phyloP scores from a whole-genome alignment of 2,113 vertebrate genomes.

The Spheniscus mendiculus region DNA sequence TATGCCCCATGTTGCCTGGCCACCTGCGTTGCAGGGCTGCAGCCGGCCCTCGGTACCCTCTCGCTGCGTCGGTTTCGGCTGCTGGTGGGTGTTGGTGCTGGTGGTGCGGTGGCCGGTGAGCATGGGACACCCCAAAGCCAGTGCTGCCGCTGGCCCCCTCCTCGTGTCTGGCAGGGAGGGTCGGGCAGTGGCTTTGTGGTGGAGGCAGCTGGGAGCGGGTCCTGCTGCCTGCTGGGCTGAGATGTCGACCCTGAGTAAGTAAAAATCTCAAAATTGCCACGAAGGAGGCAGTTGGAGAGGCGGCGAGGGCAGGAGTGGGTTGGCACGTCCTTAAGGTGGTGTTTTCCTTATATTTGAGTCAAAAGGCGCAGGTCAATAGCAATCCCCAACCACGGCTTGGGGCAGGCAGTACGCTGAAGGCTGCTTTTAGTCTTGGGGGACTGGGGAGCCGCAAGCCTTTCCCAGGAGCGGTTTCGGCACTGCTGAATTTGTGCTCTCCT shows the following conservation, averaged over 20 bases:
- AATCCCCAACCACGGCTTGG: rapidly evolving
- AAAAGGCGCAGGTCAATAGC: rapidly evolving
- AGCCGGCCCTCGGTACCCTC: neutral
- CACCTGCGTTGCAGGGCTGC: neutral
- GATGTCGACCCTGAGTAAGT: rapidly evolving
- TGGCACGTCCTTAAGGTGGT: rapidly evolving
- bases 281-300: neutral
- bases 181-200: rapidly evolving
- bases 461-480: neutral
- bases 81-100: neutral
- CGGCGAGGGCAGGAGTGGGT: no score
- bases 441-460: neutral
- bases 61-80: no score
- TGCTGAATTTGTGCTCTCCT: neutral
- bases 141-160: neutral
- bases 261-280: rapidly evolving
- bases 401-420: rapidly evolving
- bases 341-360: neutral
- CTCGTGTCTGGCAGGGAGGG: rapidly evolving
- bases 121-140: neutral
- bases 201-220: neutral
- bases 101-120: rapidly evolving
- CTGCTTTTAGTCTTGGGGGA: neutral
- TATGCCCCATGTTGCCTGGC: neutral
- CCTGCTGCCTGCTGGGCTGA: neutral